phyloP scores from a whole-genome alignment of 1,140 invertebrate genomes.

The Tetragonula clypearis region DNA sequence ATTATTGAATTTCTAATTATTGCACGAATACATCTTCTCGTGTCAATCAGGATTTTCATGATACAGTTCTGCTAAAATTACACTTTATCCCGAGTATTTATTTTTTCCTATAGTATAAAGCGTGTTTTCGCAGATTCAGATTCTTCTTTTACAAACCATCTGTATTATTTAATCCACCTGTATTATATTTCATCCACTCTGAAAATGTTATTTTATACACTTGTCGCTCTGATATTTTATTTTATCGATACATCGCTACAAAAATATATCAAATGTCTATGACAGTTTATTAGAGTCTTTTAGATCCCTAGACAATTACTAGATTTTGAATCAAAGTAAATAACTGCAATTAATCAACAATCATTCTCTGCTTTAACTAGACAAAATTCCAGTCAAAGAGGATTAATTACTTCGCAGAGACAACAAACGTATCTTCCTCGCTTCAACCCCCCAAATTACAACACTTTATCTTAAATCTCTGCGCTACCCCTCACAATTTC shows the following conservation, averaged over 20 bases:
- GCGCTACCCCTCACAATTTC: background rate
- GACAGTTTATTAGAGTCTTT: too few species aligned
- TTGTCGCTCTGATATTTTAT: too few species aligned
- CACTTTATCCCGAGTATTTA: background rate
- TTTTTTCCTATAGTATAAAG: background rate
- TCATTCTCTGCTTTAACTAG: too few species aligned
- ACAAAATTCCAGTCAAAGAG: too few species aligned
- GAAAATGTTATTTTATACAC: too few species aligned
- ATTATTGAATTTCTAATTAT: background rate
- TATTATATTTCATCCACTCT: too few species aligned
- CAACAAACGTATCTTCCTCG: background rate
- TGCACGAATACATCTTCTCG: background rate
- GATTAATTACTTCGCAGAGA: background rate
- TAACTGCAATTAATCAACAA: too few species aligned
- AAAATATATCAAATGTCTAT: too few species aligned
- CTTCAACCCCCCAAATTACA: background rate
- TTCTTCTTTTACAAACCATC: too few species aligned
- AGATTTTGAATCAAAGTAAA: too few species aligned
- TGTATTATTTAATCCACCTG: background rate
- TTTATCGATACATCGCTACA: too few species aligned
- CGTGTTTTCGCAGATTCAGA: background rate
- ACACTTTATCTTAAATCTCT: background rate
- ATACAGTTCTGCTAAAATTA: background rate
- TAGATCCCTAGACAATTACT: too few species aligned
- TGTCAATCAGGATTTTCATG: background rate